Evolutionary conservation across 64 coral and sea anemone genomes (phyloP).

Genomic region (Porites lutea): DNA sequence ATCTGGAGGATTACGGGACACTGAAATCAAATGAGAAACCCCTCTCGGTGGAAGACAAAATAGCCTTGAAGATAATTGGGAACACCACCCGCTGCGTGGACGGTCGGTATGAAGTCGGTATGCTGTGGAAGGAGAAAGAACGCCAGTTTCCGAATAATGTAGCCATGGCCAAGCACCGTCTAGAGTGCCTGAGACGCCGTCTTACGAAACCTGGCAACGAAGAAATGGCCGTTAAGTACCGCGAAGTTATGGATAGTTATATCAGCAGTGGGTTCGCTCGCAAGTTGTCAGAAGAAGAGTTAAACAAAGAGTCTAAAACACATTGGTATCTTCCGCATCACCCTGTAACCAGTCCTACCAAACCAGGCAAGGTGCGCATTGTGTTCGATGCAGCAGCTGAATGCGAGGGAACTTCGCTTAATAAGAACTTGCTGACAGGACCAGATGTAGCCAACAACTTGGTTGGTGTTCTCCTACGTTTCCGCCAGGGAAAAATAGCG

Average conservation of each 20-base stretch:
- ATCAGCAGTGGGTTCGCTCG: conserved; percentile 36
- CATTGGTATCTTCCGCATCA: conserved; percentile 59
- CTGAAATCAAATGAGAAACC: too few relatives aligned
- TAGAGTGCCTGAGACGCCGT: conserved; percentile 37
- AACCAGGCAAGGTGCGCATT: conserved; percentile 67
- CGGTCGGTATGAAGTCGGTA: conserved; percentile 55
- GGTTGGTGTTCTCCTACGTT: conserved; percentile 59
- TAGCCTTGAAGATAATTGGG: too few relatives aligned
- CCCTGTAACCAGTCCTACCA: conserved; percentile 43
- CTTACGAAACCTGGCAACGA: conserved; percentile 21
- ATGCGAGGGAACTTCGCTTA: conserved; percentile 43
- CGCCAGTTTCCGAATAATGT: too few relatives aligned
- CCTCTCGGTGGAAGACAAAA: too few relatives aligned
- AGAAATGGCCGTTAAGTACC: conserved; percentile 58
- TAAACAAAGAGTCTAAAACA: not conserved
- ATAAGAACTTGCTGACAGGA: conserved; percentile 63
- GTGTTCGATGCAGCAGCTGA: conserved; percentile 54
- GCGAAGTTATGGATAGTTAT: conserved; percentile 55
- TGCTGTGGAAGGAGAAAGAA: not conserved
- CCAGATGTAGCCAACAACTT: conserved; percentile 75
- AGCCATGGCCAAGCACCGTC: not conserved
- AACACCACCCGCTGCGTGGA: conserved; percentile 43
- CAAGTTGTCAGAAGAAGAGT: conserved; percentile 1
- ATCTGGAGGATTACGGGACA: too few relatives aligned
- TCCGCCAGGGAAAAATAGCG: conserved; percentile 42